Evolutionary conservation across 1,140 invertebrate species (phyloP), one percentile per base, ranked within the genome.

Genomic region (Phymastichus coffea): DNA sequence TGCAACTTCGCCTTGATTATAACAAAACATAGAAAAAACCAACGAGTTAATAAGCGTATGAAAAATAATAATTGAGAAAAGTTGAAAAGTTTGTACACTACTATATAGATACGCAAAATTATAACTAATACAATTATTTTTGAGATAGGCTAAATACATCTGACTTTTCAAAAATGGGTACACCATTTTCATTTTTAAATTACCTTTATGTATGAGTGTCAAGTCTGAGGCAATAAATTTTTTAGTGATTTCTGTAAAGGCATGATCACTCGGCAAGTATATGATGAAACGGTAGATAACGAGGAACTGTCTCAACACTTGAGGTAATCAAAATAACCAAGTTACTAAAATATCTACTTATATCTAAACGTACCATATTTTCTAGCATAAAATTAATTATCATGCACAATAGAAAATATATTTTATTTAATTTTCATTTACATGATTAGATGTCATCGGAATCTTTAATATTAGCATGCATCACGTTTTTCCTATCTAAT

Each of bases 301-400:
- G 65, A 74, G 70, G 72, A 74, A 75, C 70, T 75, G 64, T 75
- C 67, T 72, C 71, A 66, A 68, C 47, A 64, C 66, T 68, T 73
- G 71, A 75, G 73, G 72, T 75, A 75, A 74, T 74, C 46, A 37
- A 57, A 63, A 64, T 63, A 70, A 63, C 41, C 54, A 22, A 48
- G 51, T 44, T 66, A 57, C 52, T 63, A 61, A 68, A 49, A 17
- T 23, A 20, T 22, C 28, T 55, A 55, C n/a, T n/a, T n/a, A n/a
- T n/a, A n/a, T n/a, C n/a, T n/a, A n/a, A n/a, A n/a, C n/a, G n/a
- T n/a, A n/a, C n/a, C n/a, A n/a, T n/a, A n/a, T n/a, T n/a, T n/a
- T n/a, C n/a, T n/a, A n/a, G n/a, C n/a, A n/a, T n/a, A n/a, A n/a
- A n/a, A n/a, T n/a, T n/a, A n/a, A n/a, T n/a, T n/a, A n/a, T n/a